A percentile compares a stretch with the other conserved stretches of the same genome.
These are phyloP conservation scores for Galago senegalensis DNA, from an alignment of 2,797 vertebrate species.

Conservation along the genomic window DNA sequence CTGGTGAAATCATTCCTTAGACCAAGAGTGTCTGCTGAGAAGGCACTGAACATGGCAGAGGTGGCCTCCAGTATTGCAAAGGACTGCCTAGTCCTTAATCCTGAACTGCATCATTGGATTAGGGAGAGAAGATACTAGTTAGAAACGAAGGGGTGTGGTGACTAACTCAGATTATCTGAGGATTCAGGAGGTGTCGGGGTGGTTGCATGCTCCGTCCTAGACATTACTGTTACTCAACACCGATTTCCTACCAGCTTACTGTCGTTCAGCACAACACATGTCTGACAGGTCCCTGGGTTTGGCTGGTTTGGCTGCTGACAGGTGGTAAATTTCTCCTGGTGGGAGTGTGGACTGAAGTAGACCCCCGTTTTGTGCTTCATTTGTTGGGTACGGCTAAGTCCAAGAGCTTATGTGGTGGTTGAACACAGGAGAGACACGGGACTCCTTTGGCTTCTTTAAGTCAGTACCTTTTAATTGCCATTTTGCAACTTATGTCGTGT, in stretches of 20 bases:
- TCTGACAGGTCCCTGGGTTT: not conserved
- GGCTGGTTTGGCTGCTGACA: not conserved
- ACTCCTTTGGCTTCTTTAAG: not conserved
- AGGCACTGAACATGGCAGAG: not conserved
- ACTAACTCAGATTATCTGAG: not conserved
- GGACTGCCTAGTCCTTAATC: not conserved
- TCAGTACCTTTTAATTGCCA: not conserved
- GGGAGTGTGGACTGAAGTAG: not conserved
- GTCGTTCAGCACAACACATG: not conserved
- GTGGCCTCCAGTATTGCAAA: not conserved
- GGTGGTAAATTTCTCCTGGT: not conserved
- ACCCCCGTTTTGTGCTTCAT: not conserved
- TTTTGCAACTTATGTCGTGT: rapidly evolving
- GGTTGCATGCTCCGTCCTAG: not conserved
- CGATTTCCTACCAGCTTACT: not conserved
- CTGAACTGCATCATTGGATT: not conserved
- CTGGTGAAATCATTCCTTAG: not conserved
- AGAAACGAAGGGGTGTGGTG: constrained; percentile 37
- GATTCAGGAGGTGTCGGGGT: not conserved
- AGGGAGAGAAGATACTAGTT: not conserved
- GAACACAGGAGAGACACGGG: rapidly evolving
- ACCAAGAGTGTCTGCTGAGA: not conserved
- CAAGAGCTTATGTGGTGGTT: not conserved
- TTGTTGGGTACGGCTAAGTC: not conserved
- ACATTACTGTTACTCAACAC: not conserved